Evolutionary conservation across 2,888 invertebrate species (phyloP).

Genomic region (Ophion slaviceki): DNA sequence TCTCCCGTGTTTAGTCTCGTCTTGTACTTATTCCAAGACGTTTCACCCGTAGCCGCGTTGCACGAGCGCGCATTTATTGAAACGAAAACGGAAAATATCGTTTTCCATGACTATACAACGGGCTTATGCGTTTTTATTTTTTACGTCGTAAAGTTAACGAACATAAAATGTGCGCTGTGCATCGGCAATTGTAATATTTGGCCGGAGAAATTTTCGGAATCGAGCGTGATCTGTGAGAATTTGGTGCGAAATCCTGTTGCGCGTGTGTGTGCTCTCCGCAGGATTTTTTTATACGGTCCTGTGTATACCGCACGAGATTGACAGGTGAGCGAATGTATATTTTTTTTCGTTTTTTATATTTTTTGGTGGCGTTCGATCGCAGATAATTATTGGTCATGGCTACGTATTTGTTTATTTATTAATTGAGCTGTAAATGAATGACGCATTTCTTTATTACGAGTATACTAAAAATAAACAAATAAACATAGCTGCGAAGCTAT

Average conservation of each 20-base stretch:
- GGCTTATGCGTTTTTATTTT: not conserved
- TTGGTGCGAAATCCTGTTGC: conserved; percentile 6
- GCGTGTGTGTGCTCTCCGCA: not conserved
- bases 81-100: not conserved
- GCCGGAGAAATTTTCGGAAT: not conserved
- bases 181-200: not conserved
- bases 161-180: not conserved
- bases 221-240: not conserved
- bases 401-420: not conserved
- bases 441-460: not conserved
- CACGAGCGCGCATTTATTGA: not conserved
- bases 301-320: not conserved
- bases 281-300: not conserved
- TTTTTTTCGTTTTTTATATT: not conserved
- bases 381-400: no score
- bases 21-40: conserved; percentile 47
- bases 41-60: conserved; percentile 5
- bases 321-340: conserved; percentile 32
- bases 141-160: not conserved
- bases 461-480: not conserved
- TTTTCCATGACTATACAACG: not conserved
- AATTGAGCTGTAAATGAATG: not conserved
- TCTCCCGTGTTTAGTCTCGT: conserved; percentile 56
- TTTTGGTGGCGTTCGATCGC: not conserved
- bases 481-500: no score